phyloP scores from a whole-genome alignment of 2,113 vertebrate genomes.

The Neofelis nebulosa region DNA sequence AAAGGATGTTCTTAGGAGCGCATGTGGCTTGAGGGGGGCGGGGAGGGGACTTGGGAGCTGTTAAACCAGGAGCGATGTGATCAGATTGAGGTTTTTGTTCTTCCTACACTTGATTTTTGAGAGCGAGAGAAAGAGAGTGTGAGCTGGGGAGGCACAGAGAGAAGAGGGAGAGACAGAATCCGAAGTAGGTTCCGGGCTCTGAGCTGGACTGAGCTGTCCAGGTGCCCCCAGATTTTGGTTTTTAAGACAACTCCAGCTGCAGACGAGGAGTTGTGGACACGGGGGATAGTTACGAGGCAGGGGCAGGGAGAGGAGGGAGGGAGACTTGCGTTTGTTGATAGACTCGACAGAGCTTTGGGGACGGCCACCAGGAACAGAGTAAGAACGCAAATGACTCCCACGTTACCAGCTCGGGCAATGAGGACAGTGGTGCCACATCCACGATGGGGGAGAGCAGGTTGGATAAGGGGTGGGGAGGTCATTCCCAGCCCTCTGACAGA shows the following conservation, averaged over 20 bases:
- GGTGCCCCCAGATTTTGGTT: background rate
- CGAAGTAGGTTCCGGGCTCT: too few relatives aligned
- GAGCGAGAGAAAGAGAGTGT: too few relatives aligned
- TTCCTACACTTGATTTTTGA: too few relatives aligned
- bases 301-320: background rate
- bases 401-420: rapidly evolving
- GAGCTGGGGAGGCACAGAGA: too few relatives aligned
- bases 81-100: background rate
- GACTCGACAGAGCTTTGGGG: background rate
- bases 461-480: background rate
- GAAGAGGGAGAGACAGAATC: too few relatives aligned
- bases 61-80: background rate
- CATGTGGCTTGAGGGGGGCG: background rate
- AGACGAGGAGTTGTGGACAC: background rate
- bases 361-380: background rate
- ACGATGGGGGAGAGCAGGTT: background rate
- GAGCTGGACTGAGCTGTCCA: too few relatives aligned
- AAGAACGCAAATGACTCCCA: background rate
- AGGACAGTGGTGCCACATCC: rapidly evolving
- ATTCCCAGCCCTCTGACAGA: rapidly evolving
- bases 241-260: background rate
- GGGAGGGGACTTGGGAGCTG: background rate
- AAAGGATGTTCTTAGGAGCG: background rate
- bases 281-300: background rate
- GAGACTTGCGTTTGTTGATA: background rate